Evolutionary conservation across 2,113 vertebrate species (phyloP).

Genomic region (Pedetes capensis): DNA sequence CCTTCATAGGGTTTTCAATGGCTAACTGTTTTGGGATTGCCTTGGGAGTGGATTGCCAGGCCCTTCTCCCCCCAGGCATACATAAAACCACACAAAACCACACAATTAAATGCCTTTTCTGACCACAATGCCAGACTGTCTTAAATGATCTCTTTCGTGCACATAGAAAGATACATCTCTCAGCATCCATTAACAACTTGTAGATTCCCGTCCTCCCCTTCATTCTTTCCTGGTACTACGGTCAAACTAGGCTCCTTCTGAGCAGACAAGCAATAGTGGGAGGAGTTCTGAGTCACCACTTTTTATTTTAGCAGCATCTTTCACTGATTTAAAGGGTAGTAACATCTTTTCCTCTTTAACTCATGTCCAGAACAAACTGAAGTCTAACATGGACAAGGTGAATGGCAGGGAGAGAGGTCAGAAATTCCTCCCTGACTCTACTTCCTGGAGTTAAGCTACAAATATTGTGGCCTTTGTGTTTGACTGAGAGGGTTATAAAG

Average conservation of each 20-base stretch:
- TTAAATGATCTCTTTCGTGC: constrained; percentile 17
- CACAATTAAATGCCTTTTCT: constrained; percentile 29
- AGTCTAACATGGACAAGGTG: neutral
- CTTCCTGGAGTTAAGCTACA: neutral
- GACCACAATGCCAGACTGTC: constrained; percentile 19
- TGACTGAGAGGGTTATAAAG: neutral
- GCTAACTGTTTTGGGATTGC: too few relatives aligned
- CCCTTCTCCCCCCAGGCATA: constrained; percentile 13
- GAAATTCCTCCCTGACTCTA: neutral
- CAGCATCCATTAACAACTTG: neutral
- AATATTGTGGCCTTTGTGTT: neutral
- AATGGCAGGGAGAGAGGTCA: neutral
- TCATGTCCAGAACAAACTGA: neutral
- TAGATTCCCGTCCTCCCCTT: neutral
- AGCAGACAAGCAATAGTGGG: neutral
- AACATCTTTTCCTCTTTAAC: neutral
- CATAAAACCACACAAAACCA: constrained; percentile 5
- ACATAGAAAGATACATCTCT: neutral
- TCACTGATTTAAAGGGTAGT: neutral
- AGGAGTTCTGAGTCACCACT: neutral
- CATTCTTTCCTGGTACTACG: neutral
- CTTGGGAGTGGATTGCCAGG: too few relatives aligned
- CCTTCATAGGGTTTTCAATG: too few relatives aligned
- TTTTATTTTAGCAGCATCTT: neutral
- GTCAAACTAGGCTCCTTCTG: neutral